Conservation (phyloP, 2,113 vertebrate genomes). For the Varanus komodoensis region DNA sequence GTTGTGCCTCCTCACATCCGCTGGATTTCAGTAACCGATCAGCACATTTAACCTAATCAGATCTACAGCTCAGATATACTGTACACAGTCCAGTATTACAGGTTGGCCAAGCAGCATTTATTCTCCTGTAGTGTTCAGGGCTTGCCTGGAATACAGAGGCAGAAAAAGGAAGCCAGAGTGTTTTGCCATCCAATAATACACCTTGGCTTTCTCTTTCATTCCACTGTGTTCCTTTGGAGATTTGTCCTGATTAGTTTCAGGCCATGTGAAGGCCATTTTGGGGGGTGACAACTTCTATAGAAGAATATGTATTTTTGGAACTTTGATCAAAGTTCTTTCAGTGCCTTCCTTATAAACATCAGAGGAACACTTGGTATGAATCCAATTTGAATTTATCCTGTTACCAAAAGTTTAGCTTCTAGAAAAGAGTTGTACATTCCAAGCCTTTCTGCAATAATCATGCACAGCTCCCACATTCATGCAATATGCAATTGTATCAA, state of each 20-base stretch:
- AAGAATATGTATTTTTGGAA: background rate
- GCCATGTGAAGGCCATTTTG: background rate
- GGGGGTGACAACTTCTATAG: background rate
- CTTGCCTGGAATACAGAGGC: background rate
- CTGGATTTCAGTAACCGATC: background rate
- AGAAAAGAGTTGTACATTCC: constrained; percentile 17
- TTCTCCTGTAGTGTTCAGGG: background rate
- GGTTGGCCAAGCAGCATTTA: background rate
- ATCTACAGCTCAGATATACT: background rate
- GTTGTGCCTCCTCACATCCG: background rate
- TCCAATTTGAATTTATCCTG: background rate
- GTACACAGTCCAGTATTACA: background rate
- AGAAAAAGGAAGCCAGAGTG: constrained; percentile 4
- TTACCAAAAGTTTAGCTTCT: constrained; percentile 31
- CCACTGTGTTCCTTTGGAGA: background rate
- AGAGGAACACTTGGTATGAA: background rate
- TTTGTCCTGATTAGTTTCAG: background rate
- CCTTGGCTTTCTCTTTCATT: constrained; percentile 15
- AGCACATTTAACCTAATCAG: background rate
- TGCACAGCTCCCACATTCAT: background rate
- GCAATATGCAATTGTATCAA: background rate
- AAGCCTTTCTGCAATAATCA: background rate
- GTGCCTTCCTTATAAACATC: background rate
- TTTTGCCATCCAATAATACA: background rate
- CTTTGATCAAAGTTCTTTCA: background rate